Percentiles rank a stretch among this genome's conserved stretches.
phyloP scores from a whole-genome alignment of 2,113 vertebrate species.

The Poecilia latipinna region DNA sequence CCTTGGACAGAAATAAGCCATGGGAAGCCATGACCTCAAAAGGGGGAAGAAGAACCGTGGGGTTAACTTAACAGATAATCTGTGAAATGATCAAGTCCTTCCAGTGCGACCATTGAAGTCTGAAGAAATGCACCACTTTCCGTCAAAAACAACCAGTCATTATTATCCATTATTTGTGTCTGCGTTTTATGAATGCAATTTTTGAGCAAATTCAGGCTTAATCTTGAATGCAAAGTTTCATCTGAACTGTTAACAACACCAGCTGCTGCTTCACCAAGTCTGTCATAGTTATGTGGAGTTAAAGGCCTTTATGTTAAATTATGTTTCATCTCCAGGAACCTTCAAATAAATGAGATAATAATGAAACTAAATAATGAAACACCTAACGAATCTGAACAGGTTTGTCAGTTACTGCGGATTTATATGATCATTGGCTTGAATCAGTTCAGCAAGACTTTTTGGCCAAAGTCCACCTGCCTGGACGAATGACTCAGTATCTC shows the following conservation, averaged over 20 bases:
- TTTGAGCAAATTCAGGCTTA: too few species aligned
- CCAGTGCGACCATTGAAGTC: too few species aligned
- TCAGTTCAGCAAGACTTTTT: slow-evolving; percentile 12
- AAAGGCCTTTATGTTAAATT: too few species aligned
- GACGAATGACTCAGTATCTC: slow-evolving; percentile 3
- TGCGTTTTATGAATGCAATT: too few species aligned
- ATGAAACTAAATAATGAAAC: not conserved
- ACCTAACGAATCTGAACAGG: not conserved
- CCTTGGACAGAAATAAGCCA: slow-evolving; percentile 49
- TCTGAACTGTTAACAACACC: too few species aligned
- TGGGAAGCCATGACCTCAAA: slow-evolving; percentile 58
- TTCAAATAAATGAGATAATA: too few species aligned
- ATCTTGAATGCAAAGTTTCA: too few species aligned
- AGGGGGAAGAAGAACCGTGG: not conserved
- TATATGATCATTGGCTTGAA: slow-evolving; percentile 29
- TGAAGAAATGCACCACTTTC: too few species aligned
- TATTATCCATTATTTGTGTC: too few species aligned
- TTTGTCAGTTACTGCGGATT: not conserved
- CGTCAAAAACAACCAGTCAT: too few species aligned
- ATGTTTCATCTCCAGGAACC: not conserved
- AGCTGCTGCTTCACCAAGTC: too few species aligned
- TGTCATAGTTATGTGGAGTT: too few species aligned
- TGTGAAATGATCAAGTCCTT: not conserved
- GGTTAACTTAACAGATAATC: not conserved
- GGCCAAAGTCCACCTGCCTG: slow-evolving; percentile 50